A percentile compares a stretch with the other conserved stretches of the same genome.
Conservation (phyloP, 2,888 invertebrate species). For the Nephrotoma flavescens region DNA sequence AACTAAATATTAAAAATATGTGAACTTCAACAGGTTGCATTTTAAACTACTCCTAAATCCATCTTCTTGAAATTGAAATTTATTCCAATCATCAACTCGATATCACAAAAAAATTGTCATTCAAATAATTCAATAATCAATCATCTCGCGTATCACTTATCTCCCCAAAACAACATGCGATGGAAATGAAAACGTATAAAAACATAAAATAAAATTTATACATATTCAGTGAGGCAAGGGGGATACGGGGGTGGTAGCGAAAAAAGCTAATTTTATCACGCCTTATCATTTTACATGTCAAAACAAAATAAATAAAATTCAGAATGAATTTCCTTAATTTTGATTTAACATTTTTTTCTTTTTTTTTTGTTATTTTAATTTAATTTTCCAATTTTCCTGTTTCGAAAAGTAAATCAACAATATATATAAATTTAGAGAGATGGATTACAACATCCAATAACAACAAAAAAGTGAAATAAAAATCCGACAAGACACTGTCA, state of each 20-base stretch:
- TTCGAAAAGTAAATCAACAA: neutral
- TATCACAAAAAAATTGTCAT: neutral
- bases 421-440: neutral
- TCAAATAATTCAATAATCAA: neutral
- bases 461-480: neutral
- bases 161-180: neutral
- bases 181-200: neutral
- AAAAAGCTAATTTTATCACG: neutral
- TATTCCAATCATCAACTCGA: neutral
- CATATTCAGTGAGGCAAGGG: too few relatives aligned
- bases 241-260: neutral
- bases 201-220: neutral
- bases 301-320: neutral
- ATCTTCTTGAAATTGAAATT: neutral
- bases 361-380: neutral
- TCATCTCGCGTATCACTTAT: neutral
- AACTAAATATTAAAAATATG: too few relatives aligned
- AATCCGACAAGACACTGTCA: neutral
- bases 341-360: neutral
- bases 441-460: neutral
- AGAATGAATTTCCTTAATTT: neutral
- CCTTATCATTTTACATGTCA: neutral
- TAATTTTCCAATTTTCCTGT: neutral
- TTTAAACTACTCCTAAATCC: too few relatives aligned
- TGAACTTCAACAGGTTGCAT: too few relatives aligned